Conservation (phyloP, 2,797 vertebrate genomes). For the Buceros bicornis region DNA sequence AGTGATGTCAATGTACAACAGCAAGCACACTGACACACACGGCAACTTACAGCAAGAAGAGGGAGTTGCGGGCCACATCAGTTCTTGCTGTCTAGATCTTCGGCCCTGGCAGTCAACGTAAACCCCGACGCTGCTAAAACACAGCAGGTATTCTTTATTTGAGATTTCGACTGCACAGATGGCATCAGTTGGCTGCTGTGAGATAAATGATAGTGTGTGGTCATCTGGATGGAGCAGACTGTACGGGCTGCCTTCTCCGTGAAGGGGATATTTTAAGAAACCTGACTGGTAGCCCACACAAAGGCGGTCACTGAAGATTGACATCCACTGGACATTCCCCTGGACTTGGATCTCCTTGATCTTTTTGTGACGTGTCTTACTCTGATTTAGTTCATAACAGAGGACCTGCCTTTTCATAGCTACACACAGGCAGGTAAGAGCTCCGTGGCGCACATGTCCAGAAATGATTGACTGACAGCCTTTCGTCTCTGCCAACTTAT, state of each 20-base stretch:
- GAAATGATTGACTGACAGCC: conserved; percentile 94
- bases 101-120: conserved; percentile 98
- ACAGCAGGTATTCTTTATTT: conserved; percentile 96
- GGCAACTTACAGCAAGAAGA: conserved; percentile 92
- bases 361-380: conserved; percentile 90
- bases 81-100: conserved; percentile 95
- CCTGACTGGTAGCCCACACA: conserved; percentile 95
- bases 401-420: conserved; percentile 97
- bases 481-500: conserved; percentile 94
- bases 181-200: conserved; percentile 89
- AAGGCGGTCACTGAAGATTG: conserved; percentile 92
- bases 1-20: background rate
- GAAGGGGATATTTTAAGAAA: conserved; percentile 91
- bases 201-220: conserved; percentile 94
- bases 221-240: conserved; percentile 93
- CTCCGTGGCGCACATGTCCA: conserved; percentile 86
- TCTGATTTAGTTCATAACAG: conserved; percentile 95
- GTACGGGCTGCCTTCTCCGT: conserved; percentile 85
- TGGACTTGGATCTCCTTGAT: conserved; percentile 92
- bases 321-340: conserved; percentile 94
- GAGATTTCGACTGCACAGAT: conserved; percentile 97
- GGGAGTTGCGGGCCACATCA: conserved; percentile 96
- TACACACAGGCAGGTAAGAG: conserved; percentile 92
- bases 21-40: background rate
- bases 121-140: conserved; percentile 95